Base-by-base conservation (phyloP, 2,888 invertebrate species). In the Heliconius charithonia region DNA sequence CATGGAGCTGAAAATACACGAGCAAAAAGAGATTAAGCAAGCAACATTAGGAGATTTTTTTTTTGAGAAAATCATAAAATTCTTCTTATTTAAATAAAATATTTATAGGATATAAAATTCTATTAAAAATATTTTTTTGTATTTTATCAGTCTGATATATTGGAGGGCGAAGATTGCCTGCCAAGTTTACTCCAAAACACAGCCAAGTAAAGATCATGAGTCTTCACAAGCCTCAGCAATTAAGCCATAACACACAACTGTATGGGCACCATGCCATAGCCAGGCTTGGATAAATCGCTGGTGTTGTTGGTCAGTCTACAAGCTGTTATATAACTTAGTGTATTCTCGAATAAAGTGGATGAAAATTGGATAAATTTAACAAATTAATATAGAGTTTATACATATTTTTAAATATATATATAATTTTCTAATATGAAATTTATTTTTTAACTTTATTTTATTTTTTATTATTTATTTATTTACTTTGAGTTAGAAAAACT, bases 191-290 rank as follows among this genome's bases (percentile, higher is more conserved):
- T 45, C 63, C 66, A 72, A 59, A 72, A 77, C 72, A 77, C 32
- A 56, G 69, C 65, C 37, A 69, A 76, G 80, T 79, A 76, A 80
- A 81, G 87, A 88, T 83, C 87, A 88, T 88, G 89, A 89, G 88
- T 90, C 89, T 85, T 89, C 88, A 86, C 87, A 88, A 87, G 87
- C 88, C 85, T 86, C 85, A 85, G 84, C 88, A 89, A 90, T 90
- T 90, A 91, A 89, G 89, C 88, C 88, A 88, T 88, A 89, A 87
- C 86, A 85, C 85, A 85, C 87, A 87, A 87, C 86, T 86, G 82
- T 84, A 84, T 88, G 92, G 91, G 91, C 91, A 91, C 87, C 85
- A 86, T 91, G 92, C 92, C 92, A 90, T 91, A 90, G 79, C 88
- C 83, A 82, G 63, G 72, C 59, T 59, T 32, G 72, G 32, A 59